Percentiles rank a stretch among this genome's conserved stretches.
phyloP scores from a whole-genome alignment of 1,140 invertebrate species.

The Leptoteleia sp. region DNA sequence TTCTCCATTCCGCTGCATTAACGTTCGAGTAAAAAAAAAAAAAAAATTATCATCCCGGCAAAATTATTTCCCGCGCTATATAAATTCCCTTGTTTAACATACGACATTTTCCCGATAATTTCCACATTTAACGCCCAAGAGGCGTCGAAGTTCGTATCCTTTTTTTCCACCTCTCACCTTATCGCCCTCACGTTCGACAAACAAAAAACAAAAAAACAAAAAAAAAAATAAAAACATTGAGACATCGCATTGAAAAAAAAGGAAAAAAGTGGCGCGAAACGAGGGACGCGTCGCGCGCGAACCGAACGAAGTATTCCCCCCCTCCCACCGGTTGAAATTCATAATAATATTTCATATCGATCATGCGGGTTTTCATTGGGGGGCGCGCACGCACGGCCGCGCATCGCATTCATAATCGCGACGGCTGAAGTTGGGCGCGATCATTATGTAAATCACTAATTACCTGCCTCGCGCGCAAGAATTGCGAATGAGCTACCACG shows the following conservation, averaged over 20 bases:
- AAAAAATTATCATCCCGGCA: too few relatives aligned
- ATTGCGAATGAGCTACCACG: slow-evolving; percentile 48
- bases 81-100: neutral
- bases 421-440: slow-evolving; percentile 43
- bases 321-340: slow-evolving; percentile 40
- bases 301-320: slow-evolving; percentile 19
- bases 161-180: slow-evolving; percentile 4
- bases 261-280: too few relatives aligned
- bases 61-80: slow-evolving; percentile 10
- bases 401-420: slow-evolving; percentile 18
- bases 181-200: neutral
- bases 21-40: too few relatives aligned
- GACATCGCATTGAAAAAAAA: neutral
- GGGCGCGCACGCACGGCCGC: neutral
- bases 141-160: neutral
- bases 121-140: slow-evolving; percentile 9
- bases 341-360: slow-evolving; percentile 38
- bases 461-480: slow-evolving; percentile 56
- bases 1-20: too few relatives aligned
- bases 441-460: slow-evolving; percentile 73
- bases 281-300: slow-evolving; percentile 10
- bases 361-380: neutral
- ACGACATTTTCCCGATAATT: slow-evolving; percentile 21
- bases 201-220: slow-evolving; percentile 2
- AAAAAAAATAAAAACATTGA: slow-evolving; percentile 15